Base-by-base conservation (phyloP, 2,113 vertebrate genomes). In the Tragelaphus buxtoni region DNA sequence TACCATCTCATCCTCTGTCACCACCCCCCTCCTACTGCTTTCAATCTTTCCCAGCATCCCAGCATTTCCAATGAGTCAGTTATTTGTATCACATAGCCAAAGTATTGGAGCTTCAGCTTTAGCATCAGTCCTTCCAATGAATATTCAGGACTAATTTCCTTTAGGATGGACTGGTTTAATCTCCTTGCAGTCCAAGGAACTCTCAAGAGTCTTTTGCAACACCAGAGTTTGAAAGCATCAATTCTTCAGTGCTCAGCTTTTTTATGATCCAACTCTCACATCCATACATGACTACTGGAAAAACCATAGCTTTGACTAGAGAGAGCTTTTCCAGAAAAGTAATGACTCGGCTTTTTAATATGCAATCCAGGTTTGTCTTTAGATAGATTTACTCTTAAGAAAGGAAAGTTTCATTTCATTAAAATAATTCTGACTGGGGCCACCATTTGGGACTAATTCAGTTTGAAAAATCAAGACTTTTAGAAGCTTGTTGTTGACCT, bases 171-270 rank as follows among this genome's bases (percentile, higher is more conserved):
- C n/a, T 69, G n/a, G 9, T 35, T 35, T 35, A 9, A 69, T 22
- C n/a, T 35, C 63, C 17, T 69, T 69, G 63, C 17, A 69, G n/a
- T 35, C 4, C 17, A 69, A 69, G 17, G 63, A 10, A 69, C 2
- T 69, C 63, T 69, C 63, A 69, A 18, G n/a, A 69, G n/a, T 69
- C n/a, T 11, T 69, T 17, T 69, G n/a, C 17, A 35, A 20, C 17
- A 20, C 17, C 9, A 11, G 17, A 20, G 9, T 69, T 35, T 35
- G 17, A 69, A 69, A 22, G n/a, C 17, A 69, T 35, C n/a, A 69
- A 20, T 10, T 69, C 9, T 35, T 69, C 0, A 1, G n/a, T 0
- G 1, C n/a, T 69, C n/a, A 69, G 18, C n/a, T 69, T 69, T 69
- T 69, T 69, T 35, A 69, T 69, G 63, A 35, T 69, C n/a, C 18